These are phyloP conservation scores for Laticauda laticaudata DNA, from an alignment of 2,113 vertebrate genomes.

Conservation along the genomic window DNA sequence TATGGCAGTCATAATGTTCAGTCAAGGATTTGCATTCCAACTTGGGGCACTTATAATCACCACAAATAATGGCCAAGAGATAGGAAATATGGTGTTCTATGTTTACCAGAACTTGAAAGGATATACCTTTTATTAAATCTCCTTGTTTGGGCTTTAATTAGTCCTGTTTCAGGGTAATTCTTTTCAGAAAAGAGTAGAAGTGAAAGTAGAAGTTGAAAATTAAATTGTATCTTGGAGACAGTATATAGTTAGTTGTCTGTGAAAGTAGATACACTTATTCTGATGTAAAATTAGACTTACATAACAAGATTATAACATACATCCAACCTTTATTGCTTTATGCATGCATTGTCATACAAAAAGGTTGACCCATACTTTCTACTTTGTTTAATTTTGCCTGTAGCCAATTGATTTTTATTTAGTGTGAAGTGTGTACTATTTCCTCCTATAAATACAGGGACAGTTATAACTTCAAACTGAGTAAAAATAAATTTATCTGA, in stretches of 20 bases:
- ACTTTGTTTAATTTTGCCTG: constrained; percentile 32
- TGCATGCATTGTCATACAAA: constrained; percentile 20
- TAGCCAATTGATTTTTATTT: constrained; percentile 55
- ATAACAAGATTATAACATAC: constrained; percentile 11
- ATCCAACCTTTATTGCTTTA: constrained; percentile 14
- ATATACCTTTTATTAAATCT: not conserved
- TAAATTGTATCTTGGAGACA: not conserved
- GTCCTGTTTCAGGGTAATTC: not conserved
- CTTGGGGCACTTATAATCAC: not conserved
- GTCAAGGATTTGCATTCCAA: not conserved
- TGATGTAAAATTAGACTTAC: not conserved
- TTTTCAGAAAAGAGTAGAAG: not conserved
- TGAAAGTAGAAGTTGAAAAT: not conserved
- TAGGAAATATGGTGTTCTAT: not conserved
- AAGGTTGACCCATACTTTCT: constrained; percentile 27
- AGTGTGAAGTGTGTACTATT: constrained; percentile 40
- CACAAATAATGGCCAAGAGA: not conserved
- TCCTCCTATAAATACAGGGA: constrained; percentile 51
- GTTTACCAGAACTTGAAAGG: not conserved
- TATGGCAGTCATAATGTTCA: not conserved
- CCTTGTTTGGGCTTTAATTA: not conserved
- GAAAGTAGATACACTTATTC: not conserved
- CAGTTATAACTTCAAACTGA: constrained; percentile 39
- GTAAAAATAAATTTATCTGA: constrained; percentile 56
- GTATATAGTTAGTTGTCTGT: not conserved